phyloP scores from a whole-genome alignment of 2,888 invertebrate species.

The Oligia latruncula region DNA sequence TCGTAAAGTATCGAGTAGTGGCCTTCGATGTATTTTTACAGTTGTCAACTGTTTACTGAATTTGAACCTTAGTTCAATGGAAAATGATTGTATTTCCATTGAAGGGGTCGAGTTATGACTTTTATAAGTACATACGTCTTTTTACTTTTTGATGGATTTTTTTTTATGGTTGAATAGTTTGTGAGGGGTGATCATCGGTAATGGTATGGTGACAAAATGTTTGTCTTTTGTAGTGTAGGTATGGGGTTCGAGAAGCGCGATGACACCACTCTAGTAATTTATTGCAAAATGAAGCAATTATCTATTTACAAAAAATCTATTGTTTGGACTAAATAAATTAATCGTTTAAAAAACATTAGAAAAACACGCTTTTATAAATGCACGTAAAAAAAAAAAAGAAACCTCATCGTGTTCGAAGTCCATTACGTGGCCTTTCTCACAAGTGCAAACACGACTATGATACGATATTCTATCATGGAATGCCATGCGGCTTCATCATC shows the following conservation, averaged over 20 bases:
- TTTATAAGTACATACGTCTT: background rate
- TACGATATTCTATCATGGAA: too few species aligned
- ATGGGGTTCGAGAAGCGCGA: background rate
- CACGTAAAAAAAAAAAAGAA: too few species aligned
- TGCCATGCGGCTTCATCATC: too few species aligned
- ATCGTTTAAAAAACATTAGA: too few species aligned
- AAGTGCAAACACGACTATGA: too few species aligned
- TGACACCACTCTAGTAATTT: too few species aligned
- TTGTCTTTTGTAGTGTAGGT: background rate
- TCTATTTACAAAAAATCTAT: too few species aligned
- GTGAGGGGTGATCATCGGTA: constrained; percentile 30
- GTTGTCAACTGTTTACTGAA: background rate
- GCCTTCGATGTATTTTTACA: constrained; percentile 36
- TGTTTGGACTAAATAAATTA: too few species aligned
- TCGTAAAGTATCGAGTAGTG: constrained; percentile 33
- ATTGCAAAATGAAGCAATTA: too few species aligned
- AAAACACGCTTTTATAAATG: too few species aligned
- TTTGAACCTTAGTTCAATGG: background rate
- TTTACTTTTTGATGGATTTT: background rate
- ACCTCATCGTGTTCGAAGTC: too few species aligned
- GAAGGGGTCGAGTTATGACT: background rate
- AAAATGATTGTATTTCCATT: constrained; percentile 1
- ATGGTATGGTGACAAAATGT: constrained; percentile 1
- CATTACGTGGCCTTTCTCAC: too few species aligned
- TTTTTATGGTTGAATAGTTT: constrained; percentile 32